Conservation (phyloP, 2,888 invertebrate species). For the Julus scandinavius region DNA sequence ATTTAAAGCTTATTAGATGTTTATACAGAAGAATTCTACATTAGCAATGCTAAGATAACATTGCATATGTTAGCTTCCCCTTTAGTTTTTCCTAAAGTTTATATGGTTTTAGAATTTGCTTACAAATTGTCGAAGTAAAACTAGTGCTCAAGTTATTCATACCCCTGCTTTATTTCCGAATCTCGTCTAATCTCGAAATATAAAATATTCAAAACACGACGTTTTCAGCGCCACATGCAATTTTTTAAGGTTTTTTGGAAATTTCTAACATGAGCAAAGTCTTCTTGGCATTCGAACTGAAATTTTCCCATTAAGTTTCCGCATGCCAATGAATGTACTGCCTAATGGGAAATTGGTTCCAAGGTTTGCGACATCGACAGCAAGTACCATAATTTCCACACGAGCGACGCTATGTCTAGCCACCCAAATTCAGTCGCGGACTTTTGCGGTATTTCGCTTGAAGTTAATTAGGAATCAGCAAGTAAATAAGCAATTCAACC, state of each 20-base stretch:
- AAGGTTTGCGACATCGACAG: neutral
- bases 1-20: no score
- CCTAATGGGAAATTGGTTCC: constrained; percentile 13
- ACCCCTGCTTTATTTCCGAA: no score
- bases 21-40: no score
- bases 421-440: neutral
- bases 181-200: neutral
- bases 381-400: neutral
- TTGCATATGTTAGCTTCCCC: no score
- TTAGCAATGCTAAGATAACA: no score
- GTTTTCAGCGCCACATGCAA: neutral
- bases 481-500: constrained; percentile 12
- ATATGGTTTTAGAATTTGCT: no score
- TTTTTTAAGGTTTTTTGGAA: neutral
- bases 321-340: constrained; percentile 22
- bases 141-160: no score
- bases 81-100: no score
- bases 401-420: neutral
- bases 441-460: neutral
- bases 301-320: constrained; percentile 24
- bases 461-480: constrained; percentile 41
- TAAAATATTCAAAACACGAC: constrained; percentile 13
- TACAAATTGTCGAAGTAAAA: no score
- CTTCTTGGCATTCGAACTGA: neutral
- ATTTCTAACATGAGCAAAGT: neutral